Evolutionary conservation across 2,888 invertebrate genomes (phyloP).

Genomic region (Phragmatobia fuliginosa): DNA sequence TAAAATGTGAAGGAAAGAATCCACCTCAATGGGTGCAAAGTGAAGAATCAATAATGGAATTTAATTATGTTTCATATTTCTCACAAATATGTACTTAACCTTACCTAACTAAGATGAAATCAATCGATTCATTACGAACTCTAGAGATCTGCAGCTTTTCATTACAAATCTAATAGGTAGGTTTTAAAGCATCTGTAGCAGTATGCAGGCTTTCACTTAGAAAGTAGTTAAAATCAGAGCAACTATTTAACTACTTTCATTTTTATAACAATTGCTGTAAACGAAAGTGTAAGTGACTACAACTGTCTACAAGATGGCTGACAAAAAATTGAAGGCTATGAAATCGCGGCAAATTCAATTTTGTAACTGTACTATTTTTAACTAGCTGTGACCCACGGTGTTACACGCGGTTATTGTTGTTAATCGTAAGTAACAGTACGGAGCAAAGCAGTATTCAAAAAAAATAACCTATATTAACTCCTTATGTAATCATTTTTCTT

Average conservation of each 20-base stretch:
- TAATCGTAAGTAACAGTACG: too few relatives aligned
- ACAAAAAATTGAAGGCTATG: background rate
- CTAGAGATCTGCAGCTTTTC: background rate
- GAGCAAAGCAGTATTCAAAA: too few relatives aligned
- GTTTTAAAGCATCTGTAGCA: slow-evolving; percentile 13
- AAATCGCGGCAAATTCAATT: background rate
- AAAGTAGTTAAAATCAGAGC: slow-evolving; percentile 40
- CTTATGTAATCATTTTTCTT: too few relatives aligned
- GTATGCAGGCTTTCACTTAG: slow-evolving; percentile 48
- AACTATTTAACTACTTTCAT: slow-evolving; percentile 20
- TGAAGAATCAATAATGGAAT: too few relatives aligned
- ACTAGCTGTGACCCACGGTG: too few relatives aligned
- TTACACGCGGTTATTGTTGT: too few relatives aligned
- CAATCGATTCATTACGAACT: background rate
- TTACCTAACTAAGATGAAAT: background rate
- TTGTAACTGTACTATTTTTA: background rate
- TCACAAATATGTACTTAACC: too few relatives aligned
- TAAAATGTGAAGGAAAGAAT: too few relatives aligned
- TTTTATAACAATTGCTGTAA: slow-evolving; percentile 12
- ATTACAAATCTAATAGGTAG: background rate
- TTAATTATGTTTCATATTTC: too few relatives aligned
- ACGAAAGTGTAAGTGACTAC: slow-evolving; percentile 33
- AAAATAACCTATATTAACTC: too few relatives aligned
- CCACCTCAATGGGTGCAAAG: too few relatives aligned
- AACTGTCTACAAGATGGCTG: background rate